Evolutionary conservation across 2,113 vertebrate species (phyloP).

Genomic region (Microcebus lehilahytsara): DNA sequence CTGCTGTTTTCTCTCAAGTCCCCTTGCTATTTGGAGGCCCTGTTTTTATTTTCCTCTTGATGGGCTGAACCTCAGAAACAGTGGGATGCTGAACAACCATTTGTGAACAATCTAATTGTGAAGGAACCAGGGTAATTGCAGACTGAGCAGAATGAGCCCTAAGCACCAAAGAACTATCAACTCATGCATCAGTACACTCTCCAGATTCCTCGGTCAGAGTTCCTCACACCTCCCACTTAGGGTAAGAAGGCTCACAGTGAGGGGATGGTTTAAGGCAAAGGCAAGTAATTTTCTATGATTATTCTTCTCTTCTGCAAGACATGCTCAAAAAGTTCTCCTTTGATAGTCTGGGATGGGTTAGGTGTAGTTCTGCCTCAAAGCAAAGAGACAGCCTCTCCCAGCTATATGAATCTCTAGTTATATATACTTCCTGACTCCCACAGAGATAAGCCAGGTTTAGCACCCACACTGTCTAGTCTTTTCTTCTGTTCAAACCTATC

Average conservation of each 20-base stretch:
- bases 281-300: background rate
- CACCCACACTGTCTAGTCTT: background rate
- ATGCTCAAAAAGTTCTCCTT: conserved; percentile 2
- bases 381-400: background rate
- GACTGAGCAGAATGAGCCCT: conserved; percentile 17
- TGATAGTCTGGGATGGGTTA: background rate
- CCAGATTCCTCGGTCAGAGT: background rate
- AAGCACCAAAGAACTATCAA: background rate
- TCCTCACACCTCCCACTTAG: background rate
- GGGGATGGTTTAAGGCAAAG: background rate
- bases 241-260: background rate
- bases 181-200: background rate
- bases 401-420: background rate
- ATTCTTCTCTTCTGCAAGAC: conserved; percentile 20
- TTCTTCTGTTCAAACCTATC: conserved; percentile 24
- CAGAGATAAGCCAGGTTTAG: background rate
- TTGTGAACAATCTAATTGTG: conserved; percentile 42
- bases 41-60: conserved; percentile 33
- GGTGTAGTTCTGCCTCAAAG: conserved; percentile 8
- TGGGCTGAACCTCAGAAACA: conserved; percentile 35
- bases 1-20: conserved; percentile 25
- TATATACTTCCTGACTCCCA: background rate
- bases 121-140: background rate
- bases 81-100: conserved; percentile 23
- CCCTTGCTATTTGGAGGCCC: conserved; percentile 10